Conservation (phyloP, 2,888 invertebrate species). For the Lysandra bellargus region DNA sequence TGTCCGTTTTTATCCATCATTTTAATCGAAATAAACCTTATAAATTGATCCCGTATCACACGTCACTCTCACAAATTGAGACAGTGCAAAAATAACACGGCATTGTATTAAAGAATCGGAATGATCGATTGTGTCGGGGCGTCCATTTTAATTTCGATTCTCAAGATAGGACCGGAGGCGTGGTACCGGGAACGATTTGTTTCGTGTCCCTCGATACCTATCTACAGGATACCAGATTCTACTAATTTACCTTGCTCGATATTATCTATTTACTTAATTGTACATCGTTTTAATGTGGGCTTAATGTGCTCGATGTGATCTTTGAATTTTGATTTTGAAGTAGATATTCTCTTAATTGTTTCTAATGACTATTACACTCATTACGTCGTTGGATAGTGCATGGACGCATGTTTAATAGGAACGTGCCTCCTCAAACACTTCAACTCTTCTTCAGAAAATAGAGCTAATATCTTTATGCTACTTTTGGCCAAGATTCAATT, state of each 20-base stretch:
- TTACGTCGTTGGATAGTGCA: not conserved
- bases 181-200: slow-evolving; percentile 76
- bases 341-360: not conserved
- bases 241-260: slow-evolving; percentile 31
- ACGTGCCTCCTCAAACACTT: not conserved
- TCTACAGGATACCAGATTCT: slow-evolving; percentile 44
- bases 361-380: not conserved
- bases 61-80: slow-evolving; percentile 73
- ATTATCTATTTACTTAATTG: slow-evolving; percentile 23
- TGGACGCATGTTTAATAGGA: not conserved
- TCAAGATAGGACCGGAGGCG: slow-evolving; percentile 72
- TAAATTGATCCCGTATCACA: slow-evolving; percentile 60
- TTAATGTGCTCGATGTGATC: slow-evolving; percentile 11
- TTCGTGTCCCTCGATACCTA: slow-evolving; percentile 69
- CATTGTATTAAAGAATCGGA: slow-evolving; percentile 76
- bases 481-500: not conserved
- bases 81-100: slow-evolving; percentile 72
- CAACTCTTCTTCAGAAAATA: not conserved
- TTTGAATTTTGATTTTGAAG: slow-evolving; percentile 5
- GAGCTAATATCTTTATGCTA: not conserved
- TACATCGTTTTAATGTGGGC: slow-evolving; percentile 10
- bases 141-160: slow-evolving; percentile 79
- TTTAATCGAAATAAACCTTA: slow-evolving; percentile 54
- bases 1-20: slow-evolving; percentile 41
- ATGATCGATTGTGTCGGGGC: slow-evolving; percentile 77